A percentile compares a stretch with the other conserved stretches of the same genome.
phyloP scores from a whole-genome alignment of 2,113 vertebrate genomes.

The Argyrosomus japonicus region DNA sequence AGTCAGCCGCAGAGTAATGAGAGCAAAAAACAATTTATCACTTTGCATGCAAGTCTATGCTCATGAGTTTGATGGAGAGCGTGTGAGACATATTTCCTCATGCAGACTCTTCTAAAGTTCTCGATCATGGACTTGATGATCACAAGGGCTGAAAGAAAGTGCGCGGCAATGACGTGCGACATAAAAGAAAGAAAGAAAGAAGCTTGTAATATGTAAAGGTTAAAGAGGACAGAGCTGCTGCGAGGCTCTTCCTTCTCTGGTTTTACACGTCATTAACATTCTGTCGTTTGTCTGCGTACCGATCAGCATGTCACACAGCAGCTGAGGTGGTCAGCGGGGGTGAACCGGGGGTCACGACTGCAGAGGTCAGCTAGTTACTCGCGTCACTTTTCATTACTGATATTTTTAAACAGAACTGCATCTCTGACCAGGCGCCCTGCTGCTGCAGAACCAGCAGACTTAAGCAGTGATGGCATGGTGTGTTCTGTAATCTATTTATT shows the following conservation, averaged over 20 bases:
- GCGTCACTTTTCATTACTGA: constrained; percentile 14
- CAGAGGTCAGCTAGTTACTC: constrained; percentile 43
- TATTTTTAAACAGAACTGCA: not conserved
- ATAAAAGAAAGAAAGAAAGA: not conserved
- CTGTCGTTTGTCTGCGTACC: not conserved
- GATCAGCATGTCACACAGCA: constrained; percentile 13
- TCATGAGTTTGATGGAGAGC: not conserved
- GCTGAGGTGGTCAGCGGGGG: constrained; percentile 2
- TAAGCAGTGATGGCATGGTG: not conserved
- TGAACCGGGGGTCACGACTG: constrained; percentile 17
- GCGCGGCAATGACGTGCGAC: not conserved
- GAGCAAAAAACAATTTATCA: constrained; percentile 24
- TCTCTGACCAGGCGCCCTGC: not conserved
- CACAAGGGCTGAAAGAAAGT: not conserved
- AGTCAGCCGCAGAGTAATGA: constrained; percentile 32
- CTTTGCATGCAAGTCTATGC: not conserved
- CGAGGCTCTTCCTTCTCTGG: not conserved
- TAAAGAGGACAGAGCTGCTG: not conserved
- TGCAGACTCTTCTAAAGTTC: not conserved
- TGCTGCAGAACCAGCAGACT: not conserved
- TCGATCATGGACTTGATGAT: not conserved
- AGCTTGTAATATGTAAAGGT: too few relatives aligned
- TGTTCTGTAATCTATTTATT: not conserved
- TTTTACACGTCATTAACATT: constrained; percentile 25
- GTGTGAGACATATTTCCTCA: not conserved